A percentile compares a stretch with the other conserved stretches of the same genome.
These are phyloP conservation scores for Volucella zonaria DNA, from an alignment of 2,888 invertebrate genomes.

Conservation along the genomic window DNA sequence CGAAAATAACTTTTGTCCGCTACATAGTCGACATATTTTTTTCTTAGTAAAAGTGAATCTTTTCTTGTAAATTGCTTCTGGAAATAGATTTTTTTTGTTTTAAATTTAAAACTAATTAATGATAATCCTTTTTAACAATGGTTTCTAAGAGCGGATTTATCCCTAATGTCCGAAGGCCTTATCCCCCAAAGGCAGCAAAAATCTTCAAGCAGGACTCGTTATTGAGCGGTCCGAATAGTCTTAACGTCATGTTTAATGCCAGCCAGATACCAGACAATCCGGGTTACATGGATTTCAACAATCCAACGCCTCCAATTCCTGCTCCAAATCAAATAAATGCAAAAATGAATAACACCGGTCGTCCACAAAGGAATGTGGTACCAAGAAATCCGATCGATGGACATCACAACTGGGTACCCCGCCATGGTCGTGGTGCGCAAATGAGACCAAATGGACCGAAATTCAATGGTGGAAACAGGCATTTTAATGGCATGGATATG, in stretches of 20 bases:
- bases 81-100: slow-evolving; percentile 10
- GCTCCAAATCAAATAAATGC: slow-evolving; percentile 57
- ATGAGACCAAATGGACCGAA: slow-evolving; percentile 53
- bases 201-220: slow-evolving; percentile 61
- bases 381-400: slow-evolving; percentile 73
- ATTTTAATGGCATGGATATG: slow-evolving; percentile 57
- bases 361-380: slow-evolving; percentile 73
- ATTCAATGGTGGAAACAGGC: slow-evolving; percentile 50
- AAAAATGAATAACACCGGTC: slow-evolving; percentile 43
- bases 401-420: slow-evolving; percentile 60
- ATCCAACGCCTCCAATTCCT: slow-evolving; percentile 77
- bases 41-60: slow-evolving; percentile 6
- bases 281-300: slow-evolving; percentile 82
- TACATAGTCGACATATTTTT: slow-evolving; percentile 64
- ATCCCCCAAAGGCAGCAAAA: slow-evolving; percentile 49
- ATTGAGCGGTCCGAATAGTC: slow-evolving; percentile 56
- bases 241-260: slow-evolving; percentile 80
- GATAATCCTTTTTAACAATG: slow-evolving; percentile 45
- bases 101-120: slow-evolving; percentile 5
- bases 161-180: slow-evolving; percentile 57
- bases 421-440: slow-evolving; percentile 45
- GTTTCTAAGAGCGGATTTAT: slow-evolving; percentile 69
- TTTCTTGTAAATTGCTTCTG: not conserved
- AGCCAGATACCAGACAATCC: slow-evolving; percentile 82
- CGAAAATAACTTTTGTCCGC: slow-evolving; percentile 56